These are phyloP conservation scores for Tachypleus tridentatus DNA, from an alignment of 1,140 invertebrate genomes.

Conservation along the genomic window DNA sequence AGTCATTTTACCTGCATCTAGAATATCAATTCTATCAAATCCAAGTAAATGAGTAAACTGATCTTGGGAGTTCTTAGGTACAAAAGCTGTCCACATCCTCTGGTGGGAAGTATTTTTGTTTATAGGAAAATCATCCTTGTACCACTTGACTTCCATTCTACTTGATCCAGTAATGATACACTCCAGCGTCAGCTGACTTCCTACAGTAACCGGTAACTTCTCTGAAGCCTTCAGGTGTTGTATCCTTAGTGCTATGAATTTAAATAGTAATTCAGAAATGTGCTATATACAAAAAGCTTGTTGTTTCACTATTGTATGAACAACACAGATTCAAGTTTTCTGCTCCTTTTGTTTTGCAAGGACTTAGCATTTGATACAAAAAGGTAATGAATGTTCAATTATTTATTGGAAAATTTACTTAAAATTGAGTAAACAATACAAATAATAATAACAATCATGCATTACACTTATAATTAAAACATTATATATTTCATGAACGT, in stretches of 20 bases:
- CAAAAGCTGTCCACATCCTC: slow-evolving; percentile 17
- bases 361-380: no score
- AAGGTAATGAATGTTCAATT: no score
- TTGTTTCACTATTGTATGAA: no score
- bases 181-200: slow-evolving; percentile 15
- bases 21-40: slow-evolving; percentile 14
- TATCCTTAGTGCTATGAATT: slow-evolving; percentile 15
- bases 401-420: no score
- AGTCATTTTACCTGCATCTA: slow-evolving; percentile 15
- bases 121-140: slow-evolving; percentile 17
- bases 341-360: no score
- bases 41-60: slow-evolving; percentile 18
- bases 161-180: slow-evolving; percentile 19
- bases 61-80: slow-evolving; percentile 21
- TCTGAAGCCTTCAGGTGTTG: slow-evolving; percentile 14
- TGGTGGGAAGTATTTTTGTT: slow-evolving; percentile 10
- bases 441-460: no score
- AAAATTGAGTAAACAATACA: no score
- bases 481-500: no score
- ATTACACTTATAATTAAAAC: no score
- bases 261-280: no score
- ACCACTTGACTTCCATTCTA: slow-evolving; percentile 17
- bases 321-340: no score
- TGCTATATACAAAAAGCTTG: no score
- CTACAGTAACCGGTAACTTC: slow-evolving; percentile 15